phyloP scores from a whole-genome alignment of 2,797 vertebrate species.

The Protonibea diacanthus region DNA sequence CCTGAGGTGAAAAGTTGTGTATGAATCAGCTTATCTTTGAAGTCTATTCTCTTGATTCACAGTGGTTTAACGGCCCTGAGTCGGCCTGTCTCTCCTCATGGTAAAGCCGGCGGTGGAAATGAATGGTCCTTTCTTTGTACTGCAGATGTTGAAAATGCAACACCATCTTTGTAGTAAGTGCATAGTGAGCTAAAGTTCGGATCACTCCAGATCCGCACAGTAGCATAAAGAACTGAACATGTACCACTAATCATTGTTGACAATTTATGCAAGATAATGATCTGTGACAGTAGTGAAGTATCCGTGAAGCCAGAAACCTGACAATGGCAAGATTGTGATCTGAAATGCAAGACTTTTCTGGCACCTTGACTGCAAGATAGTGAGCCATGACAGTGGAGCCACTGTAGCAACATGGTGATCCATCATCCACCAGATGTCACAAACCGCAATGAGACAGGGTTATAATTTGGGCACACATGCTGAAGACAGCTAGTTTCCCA shows the following conservation, averaged over 20 bases:
- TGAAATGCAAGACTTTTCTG: neutral
- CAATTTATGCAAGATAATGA: conserved; percentile 1
- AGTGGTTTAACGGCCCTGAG: conserved; percentile 45
- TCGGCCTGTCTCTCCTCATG: conserved; percentile 27
- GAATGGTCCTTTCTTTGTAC: neutral
- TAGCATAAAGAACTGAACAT: neutral
- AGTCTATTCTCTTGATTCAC: conserved; percentile 66
- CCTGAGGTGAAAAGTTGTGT: conserved; percentile 59
- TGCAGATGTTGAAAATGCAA: conserved; percentile 18
- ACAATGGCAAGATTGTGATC: neutral
- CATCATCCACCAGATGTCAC: conserved; percentile 14
- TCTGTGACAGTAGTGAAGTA: neutral
- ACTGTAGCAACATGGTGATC: conserved; percentile 10
- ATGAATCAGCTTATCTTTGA: conserved; percentile 77
- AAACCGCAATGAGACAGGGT: neutral
- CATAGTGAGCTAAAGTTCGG: neutral
- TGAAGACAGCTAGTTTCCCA: neutral
- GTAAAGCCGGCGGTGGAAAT: conserved; percentile 10
- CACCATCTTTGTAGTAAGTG: neutral
- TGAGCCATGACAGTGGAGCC: neutral
- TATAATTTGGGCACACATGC: neutral
- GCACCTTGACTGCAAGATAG: conserved; percentile 5
- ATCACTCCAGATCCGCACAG: neutral
- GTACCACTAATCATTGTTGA: conserved; percentile 1
- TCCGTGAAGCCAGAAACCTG: neutral